A percentile compares a stretch with the other conserved stretches of the same genome.
phyloP scores from a whole-genome alignment of 2,888 invertebrate species.

The Eledona agricola region DNA sequence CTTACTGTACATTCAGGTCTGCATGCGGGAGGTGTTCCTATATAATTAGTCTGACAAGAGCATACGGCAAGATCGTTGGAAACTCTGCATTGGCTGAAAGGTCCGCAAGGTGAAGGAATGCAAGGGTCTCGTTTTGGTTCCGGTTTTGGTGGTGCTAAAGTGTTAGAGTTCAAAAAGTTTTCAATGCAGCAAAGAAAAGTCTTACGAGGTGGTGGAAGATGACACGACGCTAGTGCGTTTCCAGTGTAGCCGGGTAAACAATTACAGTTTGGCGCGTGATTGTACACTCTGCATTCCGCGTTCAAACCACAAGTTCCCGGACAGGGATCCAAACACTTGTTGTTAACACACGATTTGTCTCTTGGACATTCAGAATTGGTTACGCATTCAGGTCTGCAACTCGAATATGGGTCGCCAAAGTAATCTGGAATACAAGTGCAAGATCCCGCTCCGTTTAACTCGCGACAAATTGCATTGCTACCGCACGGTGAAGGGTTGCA shows the following conservation, averaged over 20 bases:
- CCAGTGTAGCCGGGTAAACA: constrained; percentile 80
- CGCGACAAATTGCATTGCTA: constrained; percentile 84
- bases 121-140: constrained; percentile 66
- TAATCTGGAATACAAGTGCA: constrained; percentile 84
- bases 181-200: no score
- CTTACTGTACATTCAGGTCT: constrained; percentile 85
- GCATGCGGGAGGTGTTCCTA: constrained; percentile 80
- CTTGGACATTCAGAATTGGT: constrained; percentile 83
- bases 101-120: constrained; percentile 79
- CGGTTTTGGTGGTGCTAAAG: constrained; percentile 49
- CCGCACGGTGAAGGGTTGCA: constrained; percentile 88
- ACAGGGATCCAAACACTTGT: constrained; percentile 87
- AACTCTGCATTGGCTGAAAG: constrained; percentile 80
- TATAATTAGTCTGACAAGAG: constrained; percentile 79
- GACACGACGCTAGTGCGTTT: constrained; percentile 80
- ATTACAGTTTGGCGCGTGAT: constrained; percentile 83
- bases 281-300: constrained; percentile 82
- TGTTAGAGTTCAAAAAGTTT: constrained; percentile 29
- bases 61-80: constrained; percentile 80
- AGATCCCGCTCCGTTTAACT: constrained; percentile 81
- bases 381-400: constrained; percentile 90
- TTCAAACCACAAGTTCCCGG: constrained; percentile 84
- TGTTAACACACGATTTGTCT: constrained; percentile 80
- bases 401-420: constrained; percentile 85
- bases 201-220: constrained; percentile 62